Conservation (phyloP, 1,140 invertebrate species). For the Saxidomus purpurata region DNA sequence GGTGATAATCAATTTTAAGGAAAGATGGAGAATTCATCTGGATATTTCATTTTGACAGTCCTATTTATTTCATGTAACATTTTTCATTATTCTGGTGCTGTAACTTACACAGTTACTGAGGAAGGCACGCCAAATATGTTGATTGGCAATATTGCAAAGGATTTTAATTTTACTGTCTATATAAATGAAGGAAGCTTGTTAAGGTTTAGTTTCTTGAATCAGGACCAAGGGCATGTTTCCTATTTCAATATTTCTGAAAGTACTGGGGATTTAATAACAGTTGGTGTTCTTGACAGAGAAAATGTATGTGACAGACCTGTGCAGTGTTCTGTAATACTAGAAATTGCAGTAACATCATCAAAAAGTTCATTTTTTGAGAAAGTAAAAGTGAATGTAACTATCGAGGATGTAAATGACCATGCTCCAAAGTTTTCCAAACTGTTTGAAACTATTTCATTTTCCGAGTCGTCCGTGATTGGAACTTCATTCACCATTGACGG, state of each 20-base stretch:
- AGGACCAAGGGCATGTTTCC: constrained; percentile 11
- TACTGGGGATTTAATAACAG: constrained; percentile 43
- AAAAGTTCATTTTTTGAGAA: constrained; percentile 60
- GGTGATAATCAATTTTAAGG: neutral
- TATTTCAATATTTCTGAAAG: constrained; percentile 67
- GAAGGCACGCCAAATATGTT: constrained; percentile 30
- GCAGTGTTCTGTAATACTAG: constrained; percentile 39
- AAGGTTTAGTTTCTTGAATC: constrained; percentile 59
- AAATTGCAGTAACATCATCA: constrained; percentile 54
- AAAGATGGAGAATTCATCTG: constrained; percentile 43
- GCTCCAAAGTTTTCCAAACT: constrained; percentile 40
- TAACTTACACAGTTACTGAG: constrained; percentile 39
- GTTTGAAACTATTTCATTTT: constrained; percentile 32
- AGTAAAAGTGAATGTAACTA: constrained; percentile 55
- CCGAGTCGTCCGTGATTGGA: constrained; percentile 40
- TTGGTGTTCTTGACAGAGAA: constrained; percentile 60
- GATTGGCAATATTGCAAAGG: constrained; percentile 60
- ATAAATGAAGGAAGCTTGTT: constrained; percentile 54
- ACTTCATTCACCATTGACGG: constrained; percentile 61
- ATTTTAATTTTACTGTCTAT: constrained; percentile 60
- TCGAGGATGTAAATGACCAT: constrained; percentile 63
- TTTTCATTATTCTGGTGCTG: neutral
- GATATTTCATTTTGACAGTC: constrained; percentile 8
- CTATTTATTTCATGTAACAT: neutral
- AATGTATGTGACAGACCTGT: constrained; percentile 7